Base-by-base conservation (phyloP, 1,140 invertebrate species). In the Sarcophaga peregrina region DNA sequence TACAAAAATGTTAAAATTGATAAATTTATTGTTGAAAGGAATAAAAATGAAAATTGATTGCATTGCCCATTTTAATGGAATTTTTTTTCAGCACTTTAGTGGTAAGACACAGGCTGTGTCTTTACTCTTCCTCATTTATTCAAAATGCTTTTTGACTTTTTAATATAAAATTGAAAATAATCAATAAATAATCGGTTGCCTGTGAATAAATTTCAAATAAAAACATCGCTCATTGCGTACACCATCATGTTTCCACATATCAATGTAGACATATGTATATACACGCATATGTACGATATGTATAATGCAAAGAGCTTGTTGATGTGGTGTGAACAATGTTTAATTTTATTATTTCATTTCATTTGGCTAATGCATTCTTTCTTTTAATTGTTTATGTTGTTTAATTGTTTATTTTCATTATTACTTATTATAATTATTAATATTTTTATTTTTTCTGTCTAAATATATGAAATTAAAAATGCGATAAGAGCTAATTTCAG, bases 131-230 rank as follows among this genome's bases (percentile, higher is more conserved):
- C 15, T 58, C n/a, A 15, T 76, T 20, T 72, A 25, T 72, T 25
- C 62, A 72, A 52, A 50, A 78, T 78, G 75, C 75, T 25, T 78
- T 78, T 50, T 78, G 75, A 78, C 75, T 78, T 50, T n/a, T 78
- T 78, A 78, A 78, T 78, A 52, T n/a, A 78, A 78, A 78, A 50
- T 37, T 50, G 20, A 78, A 52, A 73, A 76, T n/a, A 58, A 58
- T n/a, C 54, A 58, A 58, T n/a, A n/a, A 58, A 58, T 13, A 15
- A 13, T 58, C 5, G 52, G n/a, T 6, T 0, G 52, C 11, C 52
- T 58, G n/a, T 11, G 52, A 58, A 58, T 58, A 5, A 13, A 58
- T 58, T 58, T n/a, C 4, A 37, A 37, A 37, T 37, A 37, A 37
- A 37, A 37, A 37, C 25, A 37, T 37, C 25, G 4, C 1, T 37